phyloP scores from a whole-genome alignment of 2,797 vertebrate genomes.

The Syngnathus rostellatus region DNA sequence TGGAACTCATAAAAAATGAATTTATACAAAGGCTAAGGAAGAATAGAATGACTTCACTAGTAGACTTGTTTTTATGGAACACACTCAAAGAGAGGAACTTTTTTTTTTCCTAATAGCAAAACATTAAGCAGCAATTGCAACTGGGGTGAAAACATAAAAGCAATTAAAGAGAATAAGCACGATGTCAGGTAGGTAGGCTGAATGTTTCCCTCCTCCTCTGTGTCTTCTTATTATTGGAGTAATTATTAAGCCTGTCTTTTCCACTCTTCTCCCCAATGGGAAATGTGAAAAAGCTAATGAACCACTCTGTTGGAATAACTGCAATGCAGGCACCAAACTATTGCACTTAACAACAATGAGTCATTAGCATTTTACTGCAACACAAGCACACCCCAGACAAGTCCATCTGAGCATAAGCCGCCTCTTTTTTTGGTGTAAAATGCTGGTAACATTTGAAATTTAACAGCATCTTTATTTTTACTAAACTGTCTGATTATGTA shows the following conservation, averaged over 20 bases:
- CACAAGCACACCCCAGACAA: background rate
- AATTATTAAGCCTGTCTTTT: conserved; percentile 7
- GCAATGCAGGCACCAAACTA: conserved; percentile 3
- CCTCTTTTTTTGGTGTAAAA: background rate
- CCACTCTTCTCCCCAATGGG: conserved; percentile 1
- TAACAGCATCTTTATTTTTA: no score
- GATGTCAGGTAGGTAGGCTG: background rate
- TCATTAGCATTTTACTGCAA: conserved; percentile 1
- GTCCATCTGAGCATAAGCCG: background rate
- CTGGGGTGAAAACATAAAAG: background rate
- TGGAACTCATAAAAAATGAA: background rate
- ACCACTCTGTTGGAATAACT: conserved; percentile 3
- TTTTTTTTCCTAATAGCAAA: background rate
- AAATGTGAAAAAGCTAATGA: conserved; percentile 3
- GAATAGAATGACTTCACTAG: background rate
- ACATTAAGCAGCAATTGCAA: background rate
- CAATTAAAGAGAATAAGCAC: background rate
- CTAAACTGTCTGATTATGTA: no score
- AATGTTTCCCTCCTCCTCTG: background rate
- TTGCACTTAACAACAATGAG: background rate
- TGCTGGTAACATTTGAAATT: background rate
- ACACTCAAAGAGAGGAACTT: background rate
- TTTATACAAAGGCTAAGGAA: background rate
- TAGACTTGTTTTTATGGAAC: background rate
- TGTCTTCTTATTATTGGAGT: background rate